Percentiles rank a stretch among this genome's conserved stretches.
Evolutionary conservation across 2,888 invertebrate genomes (phyloP).

Genomic region (Conus canariensis): DNA sequence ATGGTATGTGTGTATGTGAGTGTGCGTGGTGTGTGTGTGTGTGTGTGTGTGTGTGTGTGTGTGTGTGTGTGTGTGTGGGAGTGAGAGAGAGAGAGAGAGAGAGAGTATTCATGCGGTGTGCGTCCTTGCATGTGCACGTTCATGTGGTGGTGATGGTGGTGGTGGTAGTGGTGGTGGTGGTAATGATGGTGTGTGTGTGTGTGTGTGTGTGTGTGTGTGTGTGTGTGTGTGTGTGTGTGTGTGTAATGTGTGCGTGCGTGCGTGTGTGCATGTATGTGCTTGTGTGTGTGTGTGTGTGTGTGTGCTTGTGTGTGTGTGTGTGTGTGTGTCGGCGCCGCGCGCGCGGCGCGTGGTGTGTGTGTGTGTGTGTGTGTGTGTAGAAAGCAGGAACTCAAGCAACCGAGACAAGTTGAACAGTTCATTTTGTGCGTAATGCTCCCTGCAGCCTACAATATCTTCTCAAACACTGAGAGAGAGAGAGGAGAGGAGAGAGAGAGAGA

Average conservation of each 20-base stretch:
- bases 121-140: neutral
- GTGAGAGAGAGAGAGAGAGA: neutral
- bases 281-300: neutral
- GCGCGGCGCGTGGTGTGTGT: too few species aligned
- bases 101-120: neutral
- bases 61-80: neutral
- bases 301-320: too few species aligned
- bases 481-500: too few species aligned
- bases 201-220: neutral
- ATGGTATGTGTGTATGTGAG: neutral
- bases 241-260: neutral
- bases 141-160: too few species aligned
- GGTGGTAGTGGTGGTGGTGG: neutral
- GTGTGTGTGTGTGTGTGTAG: too few species aligned
- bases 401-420: too few species aligned
- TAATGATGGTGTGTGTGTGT: conserved; percentile 6
- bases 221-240: conserved; percentile 7
- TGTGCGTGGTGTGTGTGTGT: neutral
- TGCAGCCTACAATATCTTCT: too few species aligned
- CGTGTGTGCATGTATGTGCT: neutral
- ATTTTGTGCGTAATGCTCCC: too few species aligned
- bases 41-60: neutral
- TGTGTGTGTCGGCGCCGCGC: too few species aligned
- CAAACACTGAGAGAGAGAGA: too few species aligned
- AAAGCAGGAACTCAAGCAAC: too few species aligned